These are phyloP conservation scores for Mirza zaza DNA, from an alignment of 2,113 vertebrate species.

Conservation along the genomic window DNA sequence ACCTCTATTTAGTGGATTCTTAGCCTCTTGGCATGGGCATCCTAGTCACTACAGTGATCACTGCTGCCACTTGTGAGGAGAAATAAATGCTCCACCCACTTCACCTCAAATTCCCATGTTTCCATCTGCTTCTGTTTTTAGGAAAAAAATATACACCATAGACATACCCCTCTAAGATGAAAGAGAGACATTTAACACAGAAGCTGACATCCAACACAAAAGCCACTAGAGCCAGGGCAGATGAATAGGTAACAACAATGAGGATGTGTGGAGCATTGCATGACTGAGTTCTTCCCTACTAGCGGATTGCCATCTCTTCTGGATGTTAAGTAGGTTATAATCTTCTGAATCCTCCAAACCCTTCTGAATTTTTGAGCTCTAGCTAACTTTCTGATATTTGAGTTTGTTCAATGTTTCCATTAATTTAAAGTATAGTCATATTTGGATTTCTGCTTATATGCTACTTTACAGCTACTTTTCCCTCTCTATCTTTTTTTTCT, in stretches of 20 bases:
- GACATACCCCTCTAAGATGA: background rate
- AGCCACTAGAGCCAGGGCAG: background rate
- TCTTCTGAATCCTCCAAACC: background rate
- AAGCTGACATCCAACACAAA: background rate
- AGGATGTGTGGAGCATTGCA: background rate
- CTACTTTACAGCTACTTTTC: background rate
- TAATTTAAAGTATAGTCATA: background rate
- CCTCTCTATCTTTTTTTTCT: background rate
- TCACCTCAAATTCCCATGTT: background rate
- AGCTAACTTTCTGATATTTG: background rate
- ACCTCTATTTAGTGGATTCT: background rate
- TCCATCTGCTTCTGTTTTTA: background rate
- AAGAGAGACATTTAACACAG: background rate
- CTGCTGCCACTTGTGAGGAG: background rate
- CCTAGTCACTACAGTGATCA: background rate
- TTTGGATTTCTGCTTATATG: background rate
- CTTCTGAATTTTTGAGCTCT: background rate
- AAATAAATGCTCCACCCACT: background rate
- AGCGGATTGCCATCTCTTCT: background rate
- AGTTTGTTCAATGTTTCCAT: background rate
- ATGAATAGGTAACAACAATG: no score
- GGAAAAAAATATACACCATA: background rate
- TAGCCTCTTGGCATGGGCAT: background rate
- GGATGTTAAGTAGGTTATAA: background rate
- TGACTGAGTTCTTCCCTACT: background rate